These are phyloP conservation scores for Perca fluviatilis DNA, from an alignment of 2,113 vertebrate genomes.

Conservation along the genomic window DNA sequence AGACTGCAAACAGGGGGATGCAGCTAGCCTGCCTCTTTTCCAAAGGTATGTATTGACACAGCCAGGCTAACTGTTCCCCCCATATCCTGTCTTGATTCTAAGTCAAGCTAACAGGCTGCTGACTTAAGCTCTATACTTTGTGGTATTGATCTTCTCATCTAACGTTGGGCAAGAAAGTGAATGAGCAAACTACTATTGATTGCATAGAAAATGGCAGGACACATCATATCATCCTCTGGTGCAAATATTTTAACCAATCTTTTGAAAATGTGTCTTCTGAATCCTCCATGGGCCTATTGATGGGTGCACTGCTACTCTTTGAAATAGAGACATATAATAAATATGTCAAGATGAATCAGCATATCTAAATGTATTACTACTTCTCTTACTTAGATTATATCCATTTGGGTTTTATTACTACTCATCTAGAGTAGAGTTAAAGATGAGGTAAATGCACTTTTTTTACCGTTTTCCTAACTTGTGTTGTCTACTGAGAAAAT, in stretches of 20 bases:
- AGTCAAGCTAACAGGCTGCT: neutral
- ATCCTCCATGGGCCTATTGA: neutral
- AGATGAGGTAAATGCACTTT: neutral
- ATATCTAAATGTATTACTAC: neutral
- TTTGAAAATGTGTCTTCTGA: neutral
- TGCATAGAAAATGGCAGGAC: neutral
- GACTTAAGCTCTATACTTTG: neutral
- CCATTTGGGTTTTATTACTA: neutral
- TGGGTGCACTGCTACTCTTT: neutral
- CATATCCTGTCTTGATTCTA: neutral
- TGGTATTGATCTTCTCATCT: neutral
- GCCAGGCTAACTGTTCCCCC: neutral
- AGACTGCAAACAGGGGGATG: neutral
- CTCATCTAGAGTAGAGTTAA: neutral
- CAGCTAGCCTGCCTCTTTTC: neutral
- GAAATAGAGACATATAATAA: neutral
- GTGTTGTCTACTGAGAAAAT: neutral
- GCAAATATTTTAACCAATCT: neutral
- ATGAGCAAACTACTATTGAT: neutral
- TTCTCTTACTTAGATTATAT: neutral
- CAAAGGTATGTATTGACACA: neutral
- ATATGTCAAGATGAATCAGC: neutral
- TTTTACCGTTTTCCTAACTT: neutral
- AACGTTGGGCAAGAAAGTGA: neutral
- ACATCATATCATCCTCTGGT: neutral